Percentiles rank a stretch among this genome's conserved stretches.
Evolutionary conservation across 2,888 invertebrate species (phyloP).

Genomic region (Dryocosmus kuriphilus): DNA sequence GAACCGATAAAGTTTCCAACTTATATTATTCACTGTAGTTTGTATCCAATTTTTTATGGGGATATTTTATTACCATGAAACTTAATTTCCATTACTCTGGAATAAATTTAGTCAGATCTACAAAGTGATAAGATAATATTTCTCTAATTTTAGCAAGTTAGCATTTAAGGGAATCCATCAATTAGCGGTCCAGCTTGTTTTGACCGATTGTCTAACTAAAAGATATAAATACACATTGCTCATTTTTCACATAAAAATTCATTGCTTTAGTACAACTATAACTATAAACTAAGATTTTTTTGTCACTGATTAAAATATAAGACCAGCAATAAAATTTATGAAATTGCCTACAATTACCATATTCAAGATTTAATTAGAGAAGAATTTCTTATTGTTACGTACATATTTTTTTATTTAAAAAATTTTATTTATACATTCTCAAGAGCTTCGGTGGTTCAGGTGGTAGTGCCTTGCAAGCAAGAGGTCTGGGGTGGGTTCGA

Average conservation of each 20-base stretch:
- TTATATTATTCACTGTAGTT: not conserved
- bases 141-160: not conserved
- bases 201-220: slow-evolving; percentile 5
- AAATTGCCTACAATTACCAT: no score
- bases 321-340: no score
- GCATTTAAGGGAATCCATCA: not conserved
- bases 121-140: not conserved
- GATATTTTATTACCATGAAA: not conserved
- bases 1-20: not conserved
- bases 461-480: no score
- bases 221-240: not conserved
- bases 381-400: no score
- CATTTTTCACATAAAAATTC: not conserved
- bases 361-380: no score
- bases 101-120: not conserved
- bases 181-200: not conserved
- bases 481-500: no score
- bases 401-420: no score
- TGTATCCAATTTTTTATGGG: not conserved
- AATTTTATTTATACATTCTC: no score
- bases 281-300: no score
- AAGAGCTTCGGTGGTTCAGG: no score
- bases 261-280: not conserved
- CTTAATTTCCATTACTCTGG: not conserved
- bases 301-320: no score